Percentiles rank a stretch among this genome's conserved stretches.
phyloP scores from a whole-genome alignment of 2,797 vertebrate genomes.

The Paramormyrops hopkinsi region DNA sequence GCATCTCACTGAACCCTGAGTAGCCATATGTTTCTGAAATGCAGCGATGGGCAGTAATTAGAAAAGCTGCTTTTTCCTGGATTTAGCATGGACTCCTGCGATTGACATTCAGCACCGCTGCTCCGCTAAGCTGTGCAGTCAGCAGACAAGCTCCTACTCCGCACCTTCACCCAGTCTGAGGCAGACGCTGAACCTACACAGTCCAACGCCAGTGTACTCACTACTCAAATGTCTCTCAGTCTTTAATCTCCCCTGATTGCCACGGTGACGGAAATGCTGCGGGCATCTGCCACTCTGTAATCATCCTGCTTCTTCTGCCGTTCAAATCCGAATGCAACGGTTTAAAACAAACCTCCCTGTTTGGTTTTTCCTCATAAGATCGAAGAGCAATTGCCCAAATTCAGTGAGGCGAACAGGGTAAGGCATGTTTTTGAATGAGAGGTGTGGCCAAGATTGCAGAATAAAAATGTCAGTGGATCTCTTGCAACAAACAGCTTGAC shows the following conservation, averaged over 20 bases:
- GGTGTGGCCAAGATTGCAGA: slow-evolving; percentile 21
- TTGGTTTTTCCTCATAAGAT: slow-evolving; percentile 46
- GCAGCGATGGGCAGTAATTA: slow-evolving; percentile 11
- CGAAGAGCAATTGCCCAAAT: slow-evolving; percentile 30
- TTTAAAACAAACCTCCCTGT: slow-evolving; percentile 54
- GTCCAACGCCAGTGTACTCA: not conserved
- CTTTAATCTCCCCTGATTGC: not conserved
- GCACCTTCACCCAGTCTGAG: not conserved
- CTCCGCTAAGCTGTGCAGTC: not conserved
- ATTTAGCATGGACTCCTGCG: not conserved
- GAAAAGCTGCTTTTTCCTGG: slow-evolving; percentile 19
- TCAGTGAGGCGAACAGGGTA: slow-evolving; percentile 35
- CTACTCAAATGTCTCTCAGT: not conserved
- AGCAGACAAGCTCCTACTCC: not conserved
- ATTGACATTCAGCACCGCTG: not conserved
- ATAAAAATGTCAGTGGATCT: slow-evolving; percentile 38
- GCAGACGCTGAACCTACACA: not conserved
- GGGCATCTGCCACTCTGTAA: not conserved
- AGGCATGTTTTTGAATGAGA: slow-evolving; percentile 13
- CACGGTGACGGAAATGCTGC: not conserved
- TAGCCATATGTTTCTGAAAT: not conserved
- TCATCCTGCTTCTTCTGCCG: slow-evolving; percentile 46
- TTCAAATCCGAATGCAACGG: slow-evolving; percentile 40
- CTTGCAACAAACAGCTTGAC: slow-evolving; percentile 36
- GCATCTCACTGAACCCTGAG: slow-evolving; percentile 5